A percentile compares a stretch with the other conserved stretches of the same genome.
Evolutionary conservation across 2,113 vertebrate species (phyloP).

Genomic region (Pungitius pungitius): DNA sequence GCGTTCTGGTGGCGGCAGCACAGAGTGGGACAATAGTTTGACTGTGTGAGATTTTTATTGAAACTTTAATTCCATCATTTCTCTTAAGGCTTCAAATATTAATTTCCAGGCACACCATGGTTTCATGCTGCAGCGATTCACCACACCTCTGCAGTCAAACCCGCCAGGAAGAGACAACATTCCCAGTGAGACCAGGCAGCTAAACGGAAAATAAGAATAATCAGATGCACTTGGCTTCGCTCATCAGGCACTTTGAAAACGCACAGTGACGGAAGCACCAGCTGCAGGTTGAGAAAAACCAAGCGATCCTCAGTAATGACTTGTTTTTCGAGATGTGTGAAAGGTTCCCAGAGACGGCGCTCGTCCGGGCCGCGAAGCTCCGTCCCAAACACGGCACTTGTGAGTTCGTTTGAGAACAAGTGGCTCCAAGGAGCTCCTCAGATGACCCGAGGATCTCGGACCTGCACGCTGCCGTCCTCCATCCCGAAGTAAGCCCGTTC

Average conservation of each 20-base stretch:
- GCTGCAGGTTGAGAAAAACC: constrained; percentile 31
- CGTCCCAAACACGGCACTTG: constrained; percentile 50
- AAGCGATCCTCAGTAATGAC: background rate
- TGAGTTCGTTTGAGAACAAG: constrained; percentile 11
- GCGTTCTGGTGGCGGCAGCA: background rate
- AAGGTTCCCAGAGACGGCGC: constrained; percentile 5
- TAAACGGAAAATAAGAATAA: background rate
- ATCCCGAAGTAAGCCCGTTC: constrained; percentile 94
- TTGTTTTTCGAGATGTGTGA: background rate
- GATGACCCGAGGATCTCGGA: constrained; percentile 80
- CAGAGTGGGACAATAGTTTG: background rate
- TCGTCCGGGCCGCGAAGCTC: background rate
- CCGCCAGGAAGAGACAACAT: constrained; percentile 6
- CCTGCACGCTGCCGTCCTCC: constrained; percentile 89
- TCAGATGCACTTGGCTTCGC: constrained; percentile 12
- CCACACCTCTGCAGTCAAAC: constrained; percentile 20
- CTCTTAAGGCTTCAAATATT: background rate
- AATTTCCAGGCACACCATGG: constrained; percentile 50
- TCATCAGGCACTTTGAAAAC: constrained; percentile 61
- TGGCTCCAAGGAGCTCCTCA: constrained; percentile 52
- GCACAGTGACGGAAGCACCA: constrained; percentile 28
- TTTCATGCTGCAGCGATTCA: background rate
- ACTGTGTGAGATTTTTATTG: constrained; percentile 1
- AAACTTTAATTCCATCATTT: background rate
- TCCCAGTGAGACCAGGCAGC: constrained; percentile 1